phyloP scores from a whole-genome alignment of 2,888 invertebrate genomes.

The Drepanosiphum platanoidis region DNA sequence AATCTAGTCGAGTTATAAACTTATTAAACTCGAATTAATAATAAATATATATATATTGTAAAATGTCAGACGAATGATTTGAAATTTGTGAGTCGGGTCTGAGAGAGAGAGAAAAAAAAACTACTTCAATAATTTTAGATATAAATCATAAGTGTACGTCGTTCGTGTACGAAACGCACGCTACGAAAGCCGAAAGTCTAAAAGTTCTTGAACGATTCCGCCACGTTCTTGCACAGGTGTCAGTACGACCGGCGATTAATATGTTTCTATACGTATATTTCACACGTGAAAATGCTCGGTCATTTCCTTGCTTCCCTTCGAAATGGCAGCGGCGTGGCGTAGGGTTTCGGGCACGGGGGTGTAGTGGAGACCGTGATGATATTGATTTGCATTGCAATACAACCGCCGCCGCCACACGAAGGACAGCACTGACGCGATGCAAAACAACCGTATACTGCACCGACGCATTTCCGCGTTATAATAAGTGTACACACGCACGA shows the following conservation, averaged over 20 bases:
- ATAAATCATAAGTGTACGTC: background rate
- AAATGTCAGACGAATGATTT: background rate
- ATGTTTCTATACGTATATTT: background rate
- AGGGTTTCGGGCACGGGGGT: background rate
- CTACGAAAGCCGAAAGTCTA: background rate
- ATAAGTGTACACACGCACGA: too few species aligned
- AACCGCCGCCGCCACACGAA: background rate
- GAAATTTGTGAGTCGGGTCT: background rate
- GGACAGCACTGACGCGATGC: background rate
- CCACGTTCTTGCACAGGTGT: conserved; percentile 15
- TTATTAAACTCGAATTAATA: too few species aligned
- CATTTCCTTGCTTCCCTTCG: background rate
- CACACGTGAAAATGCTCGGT: background rate
- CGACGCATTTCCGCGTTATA: background rate
- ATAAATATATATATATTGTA: too few species aligned
- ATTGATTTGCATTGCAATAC: conserved; percentile 26
- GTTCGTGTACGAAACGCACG: background rate
- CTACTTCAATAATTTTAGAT: background rate
- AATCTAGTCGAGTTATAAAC: too few species aligned
- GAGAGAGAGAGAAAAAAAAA: background rate
- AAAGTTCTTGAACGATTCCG: background rate
- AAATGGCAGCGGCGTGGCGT: background rate
- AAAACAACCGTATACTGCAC: background rate
- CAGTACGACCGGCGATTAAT: conserved; percentile 11
- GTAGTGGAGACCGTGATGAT: background rate